Conservation (phyloP, 2,888 invertebrate genomes). For the Nysson spinosus region DNA sequence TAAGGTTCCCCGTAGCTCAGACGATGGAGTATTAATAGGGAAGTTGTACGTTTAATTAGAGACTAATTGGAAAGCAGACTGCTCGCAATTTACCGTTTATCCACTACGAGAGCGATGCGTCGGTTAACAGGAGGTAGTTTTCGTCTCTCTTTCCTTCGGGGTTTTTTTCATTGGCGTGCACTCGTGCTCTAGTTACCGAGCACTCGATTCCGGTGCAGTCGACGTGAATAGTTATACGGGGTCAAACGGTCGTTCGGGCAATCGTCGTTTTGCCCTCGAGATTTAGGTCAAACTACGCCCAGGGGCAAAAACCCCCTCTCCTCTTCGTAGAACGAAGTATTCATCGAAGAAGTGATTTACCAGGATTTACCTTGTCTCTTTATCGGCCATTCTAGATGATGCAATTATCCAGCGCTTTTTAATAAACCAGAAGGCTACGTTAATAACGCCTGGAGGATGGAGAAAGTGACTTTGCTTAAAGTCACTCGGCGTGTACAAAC, state of each 20-base stretch:
- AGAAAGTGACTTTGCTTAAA: slow-evolving; percentile 44
- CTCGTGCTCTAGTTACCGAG: slow-evolving; percentile 29
- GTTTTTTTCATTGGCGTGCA: slow-evolving; percentile 3
- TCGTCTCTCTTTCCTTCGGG: background rate
- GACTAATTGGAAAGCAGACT: slow-evolving; percentile 45
- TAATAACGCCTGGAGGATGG: slow-evolving; percentile 28
- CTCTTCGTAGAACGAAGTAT: slow-evolving; percentile 33
- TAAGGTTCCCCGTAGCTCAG: no score
- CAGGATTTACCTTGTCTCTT: background rate
- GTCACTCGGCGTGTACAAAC: background rate
- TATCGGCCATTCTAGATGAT: background rate
- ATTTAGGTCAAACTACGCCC: slow-evolving; percentile 51
- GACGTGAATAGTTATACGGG: slow-evolving; percentile 45
- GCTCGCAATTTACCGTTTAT: slow-evolving; percentile 45
- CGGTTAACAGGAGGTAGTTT: background rate
- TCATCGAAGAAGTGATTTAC: slow-evolving; percentile 6
- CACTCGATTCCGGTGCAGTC: slow-evolving; percentile 7
- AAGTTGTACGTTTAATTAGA: slow-evolving; percentile 39
- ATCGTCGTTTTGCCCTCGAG: slow-evolving; percentile 39
- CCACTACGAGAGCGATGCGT: slow-evolving; percentile 13
- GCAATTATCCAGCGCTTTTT: background rate
- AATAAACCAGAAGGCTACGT: background rate
- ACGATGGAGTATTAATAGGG: no score
- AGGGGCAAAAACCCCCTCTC: slow-evolving; percentile 35
- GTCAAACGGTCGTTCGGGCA: slow-evolving; percentile 54